Conservation (phyloP, 2,113 vertebrate species). For the Hemiscyllium ocellatum region DNA sequence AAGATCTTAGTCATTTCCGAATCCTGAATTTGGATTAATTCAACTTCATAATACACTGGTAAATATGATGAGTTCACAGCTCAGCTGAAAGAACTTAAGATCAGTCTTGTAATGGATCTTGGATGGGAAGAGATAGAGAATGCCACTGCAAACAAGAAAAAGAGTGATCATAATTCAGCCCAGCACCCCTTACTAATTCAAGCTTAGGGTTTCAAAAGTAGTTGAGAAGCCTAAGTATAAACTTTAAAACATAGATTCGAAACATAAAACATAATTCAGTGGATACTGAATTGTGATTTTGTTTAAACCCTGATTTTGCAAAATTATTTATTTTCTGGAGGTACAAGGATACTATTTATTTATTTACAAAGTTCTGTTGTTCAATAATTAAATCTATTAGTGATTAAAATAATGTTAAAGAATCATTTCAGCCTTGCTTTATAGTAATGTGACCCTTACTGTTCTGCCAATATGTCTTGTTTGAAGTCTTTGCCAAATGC, state of each 20-base stretch:
- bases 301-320: too few species aligned
- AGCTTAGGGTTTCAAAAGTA: too few species aligned
- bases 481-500: slow-evolving; percentile 1
- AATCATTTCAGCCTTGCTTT: neutral
- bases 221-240: too few species aligned
- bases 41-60: neutral
- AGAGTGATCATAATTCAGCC: too few species aligned
- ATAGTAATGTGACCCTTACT: neutral
- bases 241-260: too few species aligned
- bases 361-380: neutral
- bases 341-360: neutral
- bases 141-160: neutral
- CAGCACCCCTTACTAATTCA: too few species aligned
- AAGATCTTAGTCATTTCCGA: neutral
- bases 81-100: neutral
- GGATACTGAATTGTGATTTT: too few species aligned
- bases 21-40: neutral
- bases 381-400: neutral
- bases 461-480: neutral
- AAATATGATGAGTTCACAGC: neutral
- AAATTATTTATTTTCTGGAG: neutral
- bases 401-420: neutral
- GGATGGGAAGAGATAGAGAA: neutral
- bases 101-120: neutral
- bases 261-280: too few species aligned